These are phyloP conservation scores for Sarcophaga carnaria DNA, from an alignment of 2,888 invertebrate species.

Conservation along the genomic window DNA sequence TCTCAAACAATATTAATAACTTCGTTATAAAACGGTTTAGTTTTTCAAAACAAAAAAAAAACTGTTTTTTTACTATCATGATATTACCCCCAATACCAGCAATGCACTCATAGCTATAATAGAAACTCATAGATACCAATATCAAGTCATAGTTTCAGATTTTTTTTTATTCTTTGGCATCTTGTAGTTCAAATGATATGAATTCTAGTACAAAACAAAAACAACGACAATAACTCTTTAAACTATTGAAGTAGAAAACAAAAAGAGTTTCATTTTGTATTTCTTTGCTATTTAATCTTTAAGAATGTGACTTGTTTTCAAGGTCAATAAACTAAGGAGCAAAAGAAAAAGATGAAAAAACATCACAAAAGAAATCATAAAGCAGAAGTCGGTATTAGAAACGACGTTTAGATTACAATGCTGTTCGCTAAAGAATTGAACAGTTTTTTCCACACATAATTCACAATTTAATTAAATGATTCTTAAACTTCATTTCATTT, in stretches of 20 bases:
- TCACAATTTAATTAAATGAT: background rate
- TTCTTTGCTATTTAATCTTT: constrained; percentile 2
- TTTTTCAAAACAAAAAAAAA: background rate
- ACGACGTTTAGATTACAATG: background rate
- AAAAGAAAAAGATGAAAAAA: background rate
- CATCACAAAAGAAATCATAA: background rate
- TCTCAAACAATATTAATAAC: background rate
- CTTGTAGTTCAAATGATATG: too few relatives aligned
- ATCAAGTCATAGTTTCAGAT: too few relatives aligned
- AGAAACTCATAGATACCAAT: too few relatives aligned
- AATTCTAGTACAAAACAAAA: too few relatives aligned
- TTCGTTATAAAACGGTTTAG: constrained; percentile 34
- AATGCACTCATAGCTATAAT: background rate
- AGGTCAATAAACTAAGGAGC: constrained; percentile 33
- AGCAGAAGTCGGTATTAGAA: background rate
- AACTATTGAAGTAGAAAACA: background rate
- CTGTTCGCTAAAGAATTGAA: background rate
- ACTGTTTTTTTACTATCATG: too few relatives aligned
- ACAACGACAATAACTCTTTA: background rate
- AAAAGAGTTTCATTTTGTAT: background rate
- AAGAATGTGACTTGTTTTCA: constrained; percentile 44
- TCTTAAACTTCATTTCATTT: background rate
- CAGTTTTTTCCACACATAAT: background rate
- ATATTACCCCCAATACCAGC: background rate
- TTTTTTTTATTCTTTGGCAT: too few relatives aligned